Percentiles rank a stretch among this genome's conserved stretches.
These are phyloP conservation scores for Phaedon cochleariae DNA, from an alignment of 2,888 invertebrate genomes.

Conservation along the genomic window DNA sequence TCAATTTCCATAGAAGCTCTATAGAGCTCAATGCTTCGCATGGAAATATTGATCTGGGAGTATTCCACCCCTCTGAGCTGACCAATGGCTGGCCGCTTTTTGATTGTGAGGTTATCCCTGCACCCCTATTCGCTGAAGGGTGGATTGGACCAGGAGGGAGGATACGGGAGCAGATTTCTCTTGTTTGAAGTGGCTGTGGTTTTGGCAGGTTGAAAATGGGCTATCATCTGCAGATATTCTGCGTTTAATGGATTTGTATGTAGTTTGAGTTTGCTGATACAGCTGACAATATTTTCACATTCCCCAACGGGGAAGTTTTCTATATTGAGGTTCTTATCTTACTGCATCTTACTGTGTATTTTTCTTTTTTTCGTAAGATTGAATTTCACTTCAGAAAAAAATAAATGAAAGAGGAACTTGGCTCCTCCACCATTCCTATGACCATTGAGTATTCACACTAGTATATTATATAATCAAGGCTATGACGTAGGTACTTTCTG, in stretches of 20 bases:
- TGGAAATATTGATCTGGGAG: slow-evolving; percentile 40
- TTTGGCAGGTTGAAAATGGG: slow-evolving; percentile 50
- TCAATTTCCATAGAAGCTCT: neutral
- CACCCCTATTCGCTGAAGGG: slow-evolving; percentile 24
- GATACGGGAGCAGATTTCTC: slow-evolving; percentile 5
- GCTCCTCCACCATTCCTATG: too few species aligned
- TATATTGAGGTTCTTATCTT: too few species aligned
- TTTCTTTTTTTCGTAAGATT: too few species aligned
- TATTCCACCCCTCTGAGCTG: slow-evolving; percentile 13
- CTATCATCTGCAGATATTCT: slow-evolving; percentile 53
- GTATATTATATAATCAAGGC: too few species aligned
- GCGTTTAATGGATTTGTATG: slow-evolving; percentile 26
- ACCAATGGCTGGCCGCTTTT: slow-evolving; percentile 39
- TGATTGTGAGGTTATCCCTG: slow-evolving; percentile 15
- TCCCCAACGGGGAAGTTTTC: too few species aligned
- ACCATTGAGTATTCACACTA: too few species aligned
- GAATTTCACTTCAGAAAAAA: too few species aligned
- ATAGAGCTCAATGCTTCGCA: neutral
- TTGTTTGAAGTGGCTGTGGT: slow-evolving; percentile 44
- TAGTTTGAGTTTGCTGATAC: neutral
- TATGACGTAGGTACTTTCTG: too few species aligned
- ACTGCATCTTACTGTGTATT: too few species aligned
- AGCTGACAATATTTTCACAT: too few species aligned
- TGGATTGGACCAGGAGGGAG: slow-evolving; percentile 6
- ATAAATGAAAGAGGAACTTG: too few species aligned